A percentile compares a stretch with the other conserved stretches of the same genome.
Conservation (phyloP, 2,888 invertebrate species). For the Caenorhabditis sulstoni region DNA sequence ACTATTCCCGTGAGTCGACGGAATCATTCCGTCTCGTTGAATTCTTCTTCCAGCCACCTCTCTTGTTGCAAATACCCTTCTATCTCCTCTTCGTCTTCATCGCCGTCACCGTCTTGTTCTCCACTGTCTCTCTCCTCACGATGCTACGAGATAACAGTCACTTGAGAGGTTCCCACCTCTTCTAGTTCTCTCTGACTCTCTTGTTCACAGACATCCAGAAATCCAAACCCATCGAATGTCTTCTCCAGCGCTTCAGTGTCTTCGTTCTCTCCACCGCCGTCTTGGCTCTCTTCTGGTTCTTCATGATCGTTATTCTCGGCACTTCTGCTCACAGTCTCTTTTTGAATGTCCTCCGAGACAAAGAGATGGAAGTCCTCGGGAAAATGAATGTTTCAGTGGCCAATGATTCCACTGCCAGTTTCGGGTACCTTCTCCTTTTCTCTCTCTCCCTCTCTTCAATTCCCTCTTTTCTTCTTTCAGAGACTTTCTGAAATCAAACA, state of each 20-base stretch:
- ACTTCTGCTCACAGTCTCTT: slow-evolving; percentile 18
- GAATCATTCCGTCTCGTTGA: no score
- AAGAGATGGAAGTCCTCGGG: slow-evolving; percentile 16
- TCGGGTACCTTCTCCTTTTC: neutral
- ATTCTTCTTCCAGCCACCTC: neutral
- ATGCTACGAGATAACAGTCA: slow-evolving; percentile 3
- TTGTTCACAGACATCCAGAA: neutral
- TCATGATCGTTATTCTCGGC: slow-evolving; percentile 10
- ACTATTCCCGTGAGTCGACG: slow-evolving; percentile 9
- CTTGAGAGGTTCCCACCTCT: neutral
- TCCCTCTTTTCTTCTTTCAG: no score
- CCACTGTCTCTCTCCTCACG: neutral
- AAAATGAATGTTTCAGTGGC: slow-evolving; percentile 2
- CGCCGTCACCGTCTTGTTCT: neutral
- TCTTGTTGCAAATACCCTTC: neutral
- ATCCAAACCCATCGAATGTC: neutral
- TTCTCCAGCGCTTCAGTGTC: neutral
- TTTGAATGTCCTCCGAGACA: slow-evolving; percentile 27
- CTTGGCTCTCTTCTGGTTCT: slow-evolving; percentile 5
- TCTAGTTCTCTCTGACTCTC: neutral
- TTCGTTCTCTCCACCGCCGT: neutral
- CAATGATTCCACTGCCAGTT: neutral
- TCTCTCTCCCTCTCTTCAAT: no score
- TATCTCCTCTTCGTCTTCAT: neutral
- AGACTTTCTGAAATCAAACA: no score